Conservation (phyloP, 2,888 invertebrate genomes). For the Congeria kusceri region DNA sequence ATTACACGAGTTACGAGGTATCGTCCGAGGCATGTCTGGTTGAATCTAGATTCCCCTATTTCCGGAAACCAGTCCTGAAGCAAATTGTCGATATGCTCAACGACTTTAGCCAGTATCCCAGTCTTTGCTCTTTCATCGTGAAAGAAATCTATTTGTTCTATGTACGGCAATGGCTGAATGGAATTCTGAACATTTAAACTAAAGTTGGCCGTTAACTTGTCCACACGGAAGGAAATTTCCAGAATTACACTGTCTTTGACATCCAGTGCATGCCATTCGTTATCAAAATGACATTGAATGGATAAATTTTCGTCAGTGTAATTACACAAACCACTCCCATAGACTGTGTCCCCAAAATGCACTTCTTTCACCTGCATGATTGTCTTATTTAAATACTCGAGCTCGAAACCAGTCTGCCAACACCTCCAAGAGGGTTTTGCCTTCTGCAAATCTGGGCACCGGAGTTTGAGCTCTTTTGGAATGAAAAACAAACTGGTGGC, state of each 20-base stretch:
- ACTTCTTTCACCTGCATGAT: slow-evolving; percentile 89
- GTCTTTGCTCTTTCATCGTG: slow-evolving; percentile 76
- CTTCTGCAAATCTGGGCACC: slow-evolving; percentile 64
- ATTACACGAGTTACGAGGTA: slow-evolving; percentile 97
- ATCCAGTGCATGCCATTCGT: slow-evolving; percentile 94
- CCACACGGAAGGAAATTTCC: slow-evolving; percentile 88
- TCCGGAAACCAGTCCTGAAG: slow-evolving; percentile 99
- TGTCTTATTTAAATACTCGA: slow-evolving; percentile 93
- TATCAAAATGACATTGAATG: slow-evolving; percentile 89
- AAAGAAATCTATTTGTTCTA: slow-evolving; percentile 60
- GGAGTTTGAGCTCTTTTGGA: slow-evolving; percentile 64
- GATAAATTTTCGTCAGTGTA: slow-evolving; percentile 84
- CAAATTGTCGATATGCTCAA: slow-evolving; percentile 97
- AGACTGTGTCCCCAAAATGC: slow-evolving; percentile 33
- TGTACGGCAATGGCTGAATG: slow-evolving; percentile 17
- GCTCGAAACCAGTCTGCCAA: slow-evolving; percentile 90
- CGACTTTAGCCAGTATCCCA: slow-evolving; percentile 89
- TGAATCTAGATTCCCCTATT: slow-evolving; percentile 95
- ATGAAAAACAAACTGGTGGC: slow-evolving; percentile 70
- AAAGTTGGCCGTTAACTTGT: slow-evolving; percentile 72
- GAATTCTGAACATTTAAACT: slow-evolving; percentile 26
- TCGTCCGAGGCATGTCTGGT: slow-evolving; percentile 98
- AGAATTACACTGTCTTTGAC: slow-evolving; percentile 92
- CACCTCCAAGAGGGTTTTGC: slow-evolving; percentile 76
- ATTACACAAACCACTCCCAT: slow-evolving; percentile 86